A percentile compares a stretch with the other conserved stretches of the same genome.
These are phyloP conservation scores for Harpalus rubripes DNA, from an alignment of 2,888 invertebrate species.

Conservation along the genomic window DNA sequence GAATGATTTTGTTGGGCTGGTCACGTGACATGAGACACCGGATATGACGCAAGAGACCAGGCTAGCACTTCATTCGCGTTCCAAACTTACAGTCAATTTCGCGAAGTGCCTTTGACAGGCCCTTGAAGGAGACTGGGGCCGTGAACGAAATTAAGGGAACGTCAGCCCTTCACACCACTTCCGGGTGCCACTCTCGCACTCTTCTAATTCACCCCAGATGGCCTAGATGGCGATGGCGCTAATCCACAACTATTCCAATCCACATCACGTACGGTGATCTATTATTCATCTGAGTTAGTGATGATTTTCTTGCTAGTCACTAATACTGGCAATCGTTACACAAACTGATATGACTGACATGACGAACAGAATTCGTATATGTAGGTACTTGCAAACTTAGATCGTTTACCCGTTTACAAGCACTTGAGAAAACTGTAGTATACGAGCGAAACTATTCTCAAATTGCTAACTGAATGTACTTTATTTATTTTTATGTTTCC, in stretches of 20 bases:
- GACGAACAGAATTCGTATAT: background rate
- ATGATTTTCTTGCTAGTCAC: slow-evolving; percentile 6
- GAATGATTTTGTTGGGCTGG: slow-evolving; percentile 31
- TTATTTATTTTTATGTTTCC: too few species aligned
- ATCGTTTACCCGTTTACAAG: too few species aligned
- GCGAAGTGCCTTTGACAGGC: slow-evolving; percentile 63
- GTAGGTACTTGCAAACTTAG: too few species aligned
- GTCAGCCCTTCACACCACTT: slow-evolving; percentile 35
- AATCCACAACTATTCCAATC: slow-evolving; percentile 22
- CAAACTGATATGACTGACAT: background rate
- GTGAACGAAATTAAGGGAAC: slow-evolving; percentile 52
- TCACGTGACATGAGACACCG: slow-evolving; percentile 63
- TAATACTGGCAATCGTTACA: background rate
- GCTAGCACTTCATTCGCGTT: slow-evolving; percentile 61
- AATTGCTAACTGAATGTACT: too few species aligned
- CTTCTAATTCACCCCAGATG: slow-evolving; percentile 16
- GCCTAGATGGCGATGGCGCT: background rate
- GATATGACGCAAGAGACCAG: slow-evolving; percentile 56
- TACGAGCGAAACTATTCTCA: too few species aligned
- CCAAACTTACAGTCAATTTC: slow-evolving; percentile 65
- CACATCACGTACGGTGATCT: slow-evolving; percentile 22
- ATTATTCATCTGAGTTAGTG: slow-evolving; percentile 35
- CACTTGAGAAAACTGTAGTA: too few species aligned
- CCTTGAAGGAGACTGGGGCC: slow-evolving; percentile 51
- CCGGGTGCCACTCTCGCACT: background rate